Percentiles rank a stretch among this genome's conserved stretches.
phyloP scores from a whole-genome alignment of 1,140 invertebrate species.

The Battus philenor region DNA sequence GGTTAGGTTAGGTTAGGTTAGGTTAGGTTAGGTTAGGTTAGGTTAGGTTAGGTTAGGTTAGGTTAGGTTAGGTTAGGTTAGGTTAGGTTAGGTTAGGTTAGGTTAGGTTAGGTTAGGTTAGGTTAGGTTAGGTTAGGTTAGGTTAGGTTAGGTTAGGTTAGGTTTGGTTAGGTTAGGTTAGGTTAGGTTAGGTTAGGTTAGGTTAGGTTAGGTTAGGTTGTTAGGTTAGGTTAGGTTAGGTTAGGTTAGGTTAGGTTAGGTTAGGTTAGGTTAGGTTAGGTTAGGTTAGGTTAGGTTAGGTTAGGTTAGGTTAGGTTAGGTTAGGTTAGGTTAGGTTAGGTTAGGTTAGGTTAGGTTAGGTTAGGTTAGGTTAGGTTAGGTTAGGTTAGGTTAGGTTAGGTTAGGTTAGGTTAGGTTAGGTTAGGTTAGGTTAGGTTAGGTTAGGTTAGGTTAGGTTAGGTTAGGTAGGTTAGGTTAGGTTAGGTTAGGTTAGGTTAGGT shows the following conservation, averaged over 20 bases:
- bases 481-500: conserved; percentile 11
- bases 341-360: conserved; percentile 18
- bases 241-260: conserved; percentile 23
- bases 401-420: neutral
- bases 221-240: conserved; percentile 19
- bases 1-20: conserved; percentile 19
- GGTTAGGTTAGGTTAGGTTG: conserved; percentile 27
- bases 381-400: neutral
- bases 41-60: conserved; percentile 24
- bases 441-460: too few relatives aligned
- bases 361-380: conserved; percentile 18
- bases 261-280: conserved; percentile 20
- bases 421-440: conserved; percentile 5
- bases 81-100: conserved; percentile 23
- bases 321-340: conserved; percentile 18
- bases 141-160: conserved; percentile 21
- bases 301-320: conserved; percentile 16
- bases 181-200: conserved; percentile 24
- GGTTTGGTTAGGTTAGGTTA: conserved; percentile 23
- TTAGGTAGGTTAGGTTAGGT: conserved; percentile 2
- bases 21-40: conserved; percentile 21
- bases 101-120: conserved; percentile 26
- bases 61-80: conserved; percentile 27
- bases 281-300: conserved; percentile 11
- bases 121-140: conserved; percentile 23